These are phyloP conservation scores for Brachionus asplanchnoidis DNA, from an alignment of 1,140 invertebrate species.

Conservation along the genomic window DNA sequence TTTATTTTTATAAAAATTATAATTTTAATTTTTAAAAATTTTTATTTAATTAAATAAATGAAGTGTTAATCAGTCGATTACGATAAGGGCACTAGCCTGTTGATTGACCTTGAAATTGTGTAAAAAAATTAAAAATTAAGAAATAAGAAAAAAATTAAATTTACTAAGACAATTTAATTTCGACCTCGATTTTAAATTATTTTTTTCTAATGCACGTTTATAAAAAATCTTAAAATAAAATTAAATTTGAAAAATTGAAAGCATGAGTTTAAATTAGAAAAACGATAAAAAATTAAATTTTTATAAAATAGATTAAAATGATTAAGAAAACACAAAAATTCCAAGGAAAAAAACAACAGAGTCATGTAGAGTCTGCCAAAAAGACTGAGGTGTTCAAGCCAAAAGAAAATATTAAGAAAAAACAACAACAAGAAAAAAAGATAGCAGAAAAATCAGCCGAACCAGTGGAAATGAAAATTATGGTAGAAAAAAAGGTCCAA, in stretches of 20 bases:
- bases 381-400: background rate
- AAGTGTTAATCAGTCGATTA: too few relatives aligned
- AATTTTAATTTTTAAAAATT: too few relatives aligned
- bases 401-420: background rate
- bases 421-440: background rate
- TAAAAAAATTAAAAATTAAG: too few relatives aligned
- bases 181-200: too few relatives aligned
- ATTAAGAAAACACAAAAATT: constrained; percentile 5
- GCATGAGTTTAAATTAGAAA: background rate
- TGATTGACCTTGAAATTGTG: too few relatives aligned
- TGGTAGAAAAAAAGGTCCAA: background rate
- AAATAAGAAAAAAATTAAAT: too few relatives aligned
- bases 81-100: too few relatives aligned
- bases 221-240: background rate
- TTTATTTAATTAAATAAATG: too few relatives aligned
- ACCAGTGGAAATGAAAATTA: background rate
- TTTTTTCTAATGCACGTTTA: background rate
- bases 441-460: background rate
- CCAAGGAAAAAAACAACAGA: background rate
- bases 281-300: background rate
- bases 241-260: background rate
- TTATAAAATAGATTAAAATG: background rate
- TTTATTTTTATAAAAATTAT: too few relatives aligned
- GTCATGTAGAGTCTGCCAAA: background rate
- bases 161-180: too few relatives aligned